Evolutionary conservation across 2,888 invertebrate species (phyloP).

Genomic region (Cantharis rustica): DNA sequence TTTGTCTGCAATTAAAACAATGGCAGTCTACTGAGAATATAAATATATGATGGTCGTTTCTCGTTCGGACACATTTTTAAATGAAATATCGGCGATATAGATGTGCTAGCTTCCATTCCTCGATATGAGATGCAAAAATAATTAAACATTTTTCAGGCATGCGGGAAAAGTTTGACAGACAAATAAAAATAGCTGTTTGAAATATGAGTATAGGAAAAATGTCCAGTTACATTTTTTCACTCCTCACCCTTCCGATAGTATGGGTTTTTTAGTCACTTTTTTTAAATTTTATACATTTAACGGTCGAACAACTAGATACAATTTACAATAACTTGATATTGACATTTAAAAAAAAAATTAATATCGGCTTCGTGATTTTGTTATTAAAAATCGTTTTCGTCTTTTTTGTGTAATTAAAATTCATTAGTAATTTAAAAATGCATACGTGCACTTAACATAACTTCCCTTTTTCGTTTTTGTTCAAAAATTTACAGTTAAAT

Average conservation of each 20-base stretch:
- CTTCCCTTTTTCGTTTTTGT: background rate
- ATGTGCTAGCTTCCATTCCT: slow-evolving; percentile 54
- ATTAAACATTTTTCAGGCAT: slow-evolving; percentile 60
- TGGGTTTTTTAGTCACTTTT: background rate
- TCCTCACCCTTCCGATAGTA: slow-evolving; percentile 11
- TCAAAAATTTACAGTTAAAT: background rate
- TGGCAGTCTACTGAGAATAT: slow-evolving; percentile 56
- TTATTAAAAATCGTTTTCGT: background rate
- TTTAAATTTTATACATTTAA: slow-evolving; percentile 1
- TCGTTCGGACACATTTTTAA: slow-evolving; percentile 57
- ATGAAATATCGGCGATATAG: slow-evolving; percentile 58
- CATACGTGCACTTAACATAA: background rate
- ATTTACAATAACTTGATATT: background rate
- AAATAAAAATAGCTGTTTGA: slow-evolving; percentile 59
- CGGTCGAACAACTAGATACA: slow-evolving; percentile 12
- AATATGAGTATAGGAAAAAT: slow-evolving; percentile 56
- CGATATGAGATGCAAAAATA: slow-evolving; percentile 59
- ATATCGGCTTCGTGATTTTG: background rate
- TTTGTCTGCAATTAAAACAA: slow-evolving; percentile 52
- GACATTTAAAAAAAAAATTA: background rate
- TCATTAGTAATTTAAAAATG: background rate
- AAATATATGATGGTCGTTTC: slow-evolving; percentile 56
- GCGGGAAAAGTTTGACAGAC: slow-evolving; percentile 59
- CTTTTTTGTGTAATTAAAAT: background rate
- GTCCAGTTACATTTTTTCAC: slow-evolving; percentile 43